A percentile compares a stretch with the other conserved stretches of the same genome.
These are phyloP conservation scores for Delia radicum DNA, from an alignment of 1,140 invertebrate species.

Conservation along the genomic window DNA sequence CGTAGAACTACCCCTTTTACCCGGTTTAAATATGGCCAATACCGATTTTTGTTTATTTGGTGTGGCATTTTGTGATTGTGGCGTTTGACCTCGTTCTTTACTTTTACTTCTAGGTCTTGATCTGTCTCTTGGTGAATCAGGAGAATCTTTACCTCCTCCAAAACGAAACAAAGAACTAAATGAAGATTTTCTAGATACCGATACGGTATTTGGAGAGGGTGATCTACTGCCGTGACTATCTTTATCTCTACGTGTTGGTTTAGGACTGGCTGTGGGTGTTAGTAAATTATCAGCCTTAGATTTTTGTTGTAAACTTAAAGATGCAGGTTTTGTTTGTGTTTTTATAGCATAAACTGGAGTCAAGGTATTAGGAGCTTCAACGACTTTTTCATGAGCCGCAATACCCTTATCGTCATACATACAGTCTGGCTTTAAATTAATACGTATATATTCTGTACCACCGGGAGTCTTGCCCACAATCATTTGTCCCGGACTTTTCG, in stretches of 20 bases:
- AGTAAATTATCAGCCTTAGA: slow-evolving; percentile 43
- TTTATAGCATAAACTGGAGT: slow-evolving; percentile 42
- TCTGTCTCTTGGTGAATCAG: slow-evolving; percentile 47
- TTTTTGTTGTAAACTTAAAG: slow-evolving; percentile 55
- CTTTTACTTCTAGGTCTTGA: slow-evolving; percentile 66
- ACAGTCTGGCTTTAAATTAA: slow-evolving; percentile 66
- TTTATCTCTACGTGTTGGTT: slow-evolving; percentile 50
- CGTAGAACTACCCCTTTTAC: slow-evolving; percentile 51
- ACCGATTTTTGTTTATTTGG: slow-evolving; percentile 65
- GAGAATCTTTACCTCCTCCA: slow-evolving; percentile 48
- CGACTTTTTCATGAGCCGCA: slow-evolving; percentile 47
- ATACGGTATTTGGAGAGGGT: slow-evolving; percentile 56
- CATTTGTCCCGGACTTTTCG: slow-evolving; percentile 51
- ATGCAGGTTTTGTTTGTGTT: slow-evolving; percentile 55
- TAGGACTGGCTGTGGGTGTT: slow-evolving; percentile 57
- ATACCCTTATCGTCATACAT: slow-evolving; percentile 62
- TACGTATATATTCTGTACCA: slow-evolving; percentile 64
- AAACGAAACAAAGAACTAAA: slow-evolving; percentile 74
- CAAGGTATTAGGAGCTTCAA: slow-evolving; percentile 51
- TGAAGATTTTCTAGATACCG: slow-evolving; percentile 73
- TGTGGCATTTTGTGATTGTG: slow-evolving; percentile 56
- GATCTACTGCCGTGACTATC: slow-evolving; percentile 54
- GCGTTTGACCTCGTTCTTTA: slow-evolving; percentile 57
- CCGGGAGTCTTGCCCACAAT: slow-evolving; percentile 51
- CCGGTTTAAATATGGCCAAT: slow-evolving; percentile 64